Evolutionary conservation across 2,113 vertebrate species (phyloP).

Genomic region (Sinosuthora webbiana): DNA sequence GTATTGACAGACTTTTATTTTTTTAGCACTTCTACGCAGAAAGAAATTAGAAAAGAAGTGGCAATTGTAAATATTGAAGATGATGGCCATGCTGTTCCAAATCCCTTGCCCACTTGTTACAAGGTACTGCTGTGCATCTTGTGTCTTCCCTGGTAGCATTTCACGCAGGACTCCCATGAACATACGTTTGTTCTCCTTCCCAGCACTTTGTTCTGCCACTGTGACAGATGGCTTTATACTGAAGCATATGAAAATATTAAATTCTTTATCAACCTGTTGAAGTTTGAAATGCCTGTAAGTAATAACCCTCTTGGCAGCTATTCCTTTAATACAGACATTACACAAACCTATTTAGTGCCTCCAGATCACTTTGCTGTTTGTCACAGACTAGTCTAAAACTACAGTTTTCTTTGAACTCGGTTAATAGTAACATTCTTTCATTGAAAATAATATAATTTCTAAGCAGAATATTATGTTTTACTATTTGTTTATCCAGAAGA

Average conservation of each 20-base stretch:
- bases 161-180: constrained; percentile 55
- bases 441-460: neutral
- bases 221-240: constrained; percentile 74
- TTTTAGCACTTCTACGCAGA: neutral
- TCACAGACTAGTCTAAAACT: neutral
- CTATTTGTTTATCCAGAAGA: neutral
- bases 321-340: neutral
- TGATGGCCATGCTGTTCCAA: neutral
- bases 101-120: constrained; percentile 6
- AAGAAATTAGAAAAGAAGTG: constrained; percentile 31
- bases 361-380: neutral
- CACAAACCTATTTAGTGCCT: neutral
- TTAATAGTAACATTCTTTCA: neutral
- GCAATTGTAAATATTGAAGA: constrained; percentile 5
- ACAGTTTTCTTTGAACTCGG: neutral
- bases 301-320: neutral
- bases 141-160: constrained; percentile 37
- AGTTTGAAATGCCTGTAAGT: constrained; percentile 40
- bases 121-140: constrained; percentile 1
- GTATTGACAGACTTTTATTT: constrained; percentile 31
- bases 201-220: constrained; percentile 62
- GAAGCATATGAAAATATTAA: constrained; percentile 76
- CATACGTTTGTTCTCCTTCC: constrained; percentile 65
- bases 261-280: constrained; percentile 63
- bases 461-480: neutral